These are phyloP conservation scores for Saxidomus purpurata DNA, from an alignment of 1,140 invertebrate species.

Conservation along the genomic window DNA sequence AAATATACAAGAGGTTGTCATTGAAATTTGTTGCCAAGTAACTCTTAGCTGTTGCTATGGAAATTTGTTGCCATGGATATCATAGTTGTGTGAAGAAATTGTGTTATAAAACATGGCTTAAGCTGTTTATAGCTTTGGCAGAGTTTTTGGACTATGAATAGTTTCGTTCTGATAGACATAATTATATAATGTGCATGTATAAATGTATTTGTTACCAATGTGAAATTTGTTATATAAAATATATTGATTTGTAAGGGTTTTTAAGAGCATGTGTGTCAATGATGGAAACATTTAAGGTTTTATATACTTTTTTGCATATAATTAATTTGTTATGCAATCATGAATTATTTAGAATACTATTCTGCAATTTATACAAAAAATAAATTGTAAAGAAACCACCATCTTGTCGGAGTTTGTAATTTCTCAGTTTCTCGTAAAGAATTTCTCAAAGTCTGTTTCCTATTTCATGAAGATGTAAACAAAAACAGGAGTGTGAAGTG, in stretches of 20 bases:
- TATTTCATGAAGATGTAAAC: no score
- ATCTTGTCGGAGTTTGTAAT: background rate
- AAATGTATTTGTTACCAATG: background rate
- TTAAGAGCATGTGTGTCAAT: slow-evolving; percentile 24
- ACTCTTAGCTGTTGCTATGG: no score
- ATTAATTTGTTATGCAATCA: slow-evolving; percentile 65
- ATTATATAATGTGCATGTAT: background rate
- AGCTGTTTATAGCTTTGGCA: background rate
- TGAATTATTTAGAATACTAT: slow-evolving; percentile 65
- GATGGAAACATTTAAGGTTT: no score
- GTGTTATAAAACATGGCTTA: background rate
- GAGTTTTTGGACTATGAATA: background rate
- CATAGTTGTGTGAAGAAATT: background rate
- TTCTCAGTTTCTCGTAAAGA: no score
- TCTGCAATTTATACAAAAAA: slow-evolving; percentile 67
- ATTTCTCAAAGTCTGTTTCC: no score
- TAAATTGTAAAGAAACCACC: slow-evolving; percentile 52
- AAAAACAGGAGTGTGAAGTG: no score
- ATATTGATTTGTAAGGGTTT: slow-evolving; percentile 1
- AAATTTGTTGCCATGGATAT: no score
- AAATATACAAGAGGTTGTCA: no score
- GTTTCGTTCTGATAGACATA: background rate
- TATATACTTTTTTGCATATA: slow-evolving; percentile 54
- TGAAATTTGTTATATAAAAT: slow-evolving; percentile 8
- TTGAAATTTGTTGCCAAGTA: no score